Evolutionary conservation across 2,113 vertebrate species (phyloP).

Genomic region (Pseudopodoces humilis): DNA sequence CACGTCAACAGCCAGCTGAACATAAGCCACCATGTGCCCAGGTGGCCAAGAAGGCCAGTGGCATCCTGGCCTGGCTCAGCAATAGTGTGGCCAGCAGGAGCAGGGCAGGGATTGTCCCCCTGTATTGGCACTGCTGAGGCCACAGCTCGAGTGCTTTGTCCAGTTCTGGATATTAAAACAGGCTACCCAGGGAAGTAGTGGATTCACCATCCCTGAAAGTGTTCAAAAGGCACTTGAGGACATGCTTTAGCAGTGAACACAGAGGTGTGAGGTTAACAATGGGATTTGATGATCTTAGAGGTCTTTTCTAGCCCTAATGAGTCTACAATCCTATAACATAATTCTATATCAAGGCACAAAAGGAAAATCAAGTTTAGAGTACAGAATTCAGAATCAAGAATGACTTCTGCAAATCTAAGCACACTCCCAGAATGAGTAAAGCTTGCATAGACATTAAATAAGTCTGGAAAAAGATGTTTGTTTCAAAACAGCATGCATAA

Average conservation of each 20-base stretch:
- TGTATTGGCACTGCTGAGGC: accelerated
- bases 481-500: neutral
- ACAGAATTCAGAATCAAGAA: neutral
- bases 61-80: neutral
- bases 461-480: neutral
- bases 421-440: neutral
- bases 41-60: neutral
- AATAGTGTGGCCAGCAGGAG: neutral
- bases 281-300: neutral
- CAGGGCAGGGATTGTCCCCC: neutral
- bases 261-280: neutral
- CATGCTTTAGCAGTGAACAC: neutral
- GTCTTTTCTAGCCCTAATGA: neutral
- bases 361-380: neutral
- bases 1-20: accelerated
- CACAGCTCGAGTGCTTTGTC: accelerated
- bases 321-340: no score
- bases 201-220: neutral
- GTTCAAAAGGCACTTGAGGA: neutral
- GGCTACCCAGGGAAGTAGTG: neutral
- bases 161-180: neutral
- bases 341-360: neutral
- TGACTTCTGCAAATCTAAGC: neutral
- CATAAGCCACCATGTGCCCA: accelerated
- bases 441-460: neutral